A percentile compares a stretch with the other conserved stretches of the same genome.
phyloP scores from a whole-genome alignment of 2,797 vertebrate species.

The Masticophis lateralis region DNA sequence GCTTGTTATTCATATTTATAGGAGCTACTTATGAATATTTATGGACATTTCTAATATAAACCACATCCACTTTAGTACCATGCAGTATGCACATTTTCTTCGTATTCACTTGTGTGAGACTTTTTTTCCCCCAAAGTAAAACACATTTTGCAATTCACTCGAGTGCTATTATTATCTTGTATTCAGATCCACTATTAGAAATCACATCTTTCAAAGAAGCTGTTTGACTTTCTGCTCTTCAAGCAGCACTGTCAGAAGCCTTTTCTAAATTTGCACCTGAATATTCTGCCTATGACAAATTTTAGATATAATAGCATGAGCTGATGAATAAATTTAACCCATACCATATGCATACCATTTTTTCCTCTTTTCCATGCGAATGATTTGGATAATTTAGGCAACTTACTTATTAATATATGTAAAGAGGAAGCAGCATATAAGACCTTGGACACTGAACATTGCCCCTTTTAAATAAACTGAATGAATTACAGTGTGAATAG shows the following conservation, averaged over 20 bases:
- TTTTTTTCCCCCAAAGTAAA: background rate
- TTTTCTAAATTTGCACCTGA: slow-evolving; percentile 27
- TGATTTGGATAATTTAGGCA: background rate
- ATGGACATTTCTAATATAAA: slow-evolving; percentile 54
- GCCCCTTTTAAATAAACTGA: background rate
- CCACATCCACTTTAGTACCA: slow-evolving; percentile 27
- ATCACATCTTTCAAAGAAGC: background rate
- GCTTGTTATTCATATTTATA: slow-evolving; percentile 52
- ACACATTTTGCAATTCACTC: background rate
- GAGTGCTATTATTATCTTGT: slow-evolving; percentile 21
- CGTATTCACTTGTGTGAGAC: slow-evolving; percentile 18
- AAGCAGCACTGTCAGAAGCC: background rate
- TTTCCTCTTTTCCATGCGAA: background rate
- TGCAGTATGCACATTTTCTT: slow-evolving; percentile 33
- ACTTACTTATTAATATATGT: background rate
- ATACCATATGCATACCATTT: background rate
- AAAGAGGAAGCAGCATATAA: background rate
- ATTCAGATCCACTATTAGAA: slow-evolving; percentile 1
- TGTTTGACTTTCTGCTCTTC: background rate
- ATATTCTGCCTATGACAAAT: background rate
- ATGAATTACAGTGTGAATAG: background rate
- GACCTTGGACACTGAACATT: background rate
- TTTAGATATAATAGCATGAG: background rate
- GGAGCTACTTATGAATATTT: slow-evolving; percentile 54
- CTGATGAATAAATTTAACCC: slow-evolving; percentile 12